Percentiles rank a stretch among this genome's conserved stretches.
phyloP scores from a whole-genome alignment of 2,113 vertebrate genomes.

The Suricata suricatta region DNA sequence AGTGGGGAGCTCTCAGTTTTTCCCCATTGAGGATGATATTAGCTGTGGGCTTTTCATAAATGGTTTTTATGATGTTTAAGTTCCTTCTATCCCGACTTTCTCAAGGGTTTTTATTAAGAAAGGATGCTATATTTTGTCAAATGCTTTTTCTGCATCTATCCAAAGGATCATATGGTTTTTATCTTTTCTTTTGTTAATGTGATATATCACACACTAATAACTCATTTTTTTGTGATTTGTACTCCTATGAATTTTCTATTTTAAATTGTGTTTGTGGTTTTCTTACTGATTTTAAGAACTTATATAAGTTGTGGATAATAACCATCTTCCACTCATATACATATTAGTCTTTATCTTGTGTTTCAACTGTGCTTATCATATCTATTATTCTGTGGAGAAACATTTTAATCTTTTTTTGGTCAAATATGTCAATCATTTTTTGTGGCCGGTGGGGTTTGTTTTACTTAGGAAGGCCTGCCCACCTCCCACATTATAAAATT shows the following conservation, averaged over 20 bases:
- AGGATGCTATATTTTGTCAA: too few relatives aligned
- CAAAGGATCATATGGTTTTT: too few relatives aligned
- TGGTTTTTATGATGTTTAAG: too few relatives aligned
- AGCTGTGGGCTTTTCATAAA: too few relatives aligned
- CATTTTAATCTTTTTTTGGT: neutral
- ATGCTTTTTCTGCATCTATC: too few relatives aligned
- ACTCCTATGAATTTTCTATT: neutral
- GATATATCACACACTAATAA: too few relatives aligned
- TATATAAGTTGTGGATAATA: neutral
- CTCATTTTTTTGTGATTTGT: slow-evolving; percentile 4
- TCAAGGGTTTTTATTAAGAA: too few relatives aligned
- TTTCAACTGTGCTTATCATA: neutral
- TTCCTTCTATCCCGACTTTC: too few relatives aligned
- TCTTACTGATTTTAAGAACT: neutral
- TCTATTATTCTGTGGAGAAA: neutral
- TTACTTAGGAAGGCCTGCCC: neutral
- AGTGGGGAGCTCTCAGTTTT: too few relatives aligned
- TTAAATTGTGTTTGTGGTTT: slow-evolving; percentile 14
- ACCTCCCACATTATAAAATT: neutral
- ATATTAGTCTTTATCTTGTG: neutral
- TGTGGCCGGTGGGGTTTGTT: neutral
- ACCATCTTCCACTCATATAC: neutral
- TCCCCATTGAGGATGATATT: too few relatives aligned
- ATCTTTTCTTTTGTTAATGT: too few relatives aligned
- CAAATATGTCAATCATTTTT: neutral